Evolutionary conservation across 2,113 vertebrate genomes (phyloP).

Genomic region (Chrysemys picta): DNA sequence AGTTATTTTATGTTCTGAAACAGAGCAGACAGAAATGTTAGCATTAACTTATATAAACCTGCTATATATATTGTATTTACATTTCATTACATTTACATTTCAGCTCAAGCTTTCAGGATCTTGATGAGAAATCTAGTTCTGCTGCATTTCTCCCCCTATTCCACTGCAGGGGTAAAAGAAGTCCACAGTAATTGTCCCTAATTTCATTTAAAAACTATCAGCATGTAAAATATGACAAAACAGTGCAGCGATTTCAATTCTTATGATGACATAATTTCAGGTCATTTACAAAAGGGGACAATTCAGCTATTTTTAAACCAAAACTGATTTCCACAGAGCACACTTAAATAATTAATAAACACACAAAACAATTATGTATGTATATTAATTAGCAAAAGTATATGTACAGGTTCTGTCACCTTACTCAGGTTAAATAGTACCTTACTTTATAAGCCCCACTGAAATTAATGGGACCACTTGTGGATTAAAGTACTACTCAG

Average conservation of each 20-base stretch:
- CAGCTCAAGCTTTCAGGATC: too few species aligned
- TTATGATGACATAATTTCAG: constrained; percentile 43
- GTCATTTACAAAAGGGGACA: constrained; percentile 26
- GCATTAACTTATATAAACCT: too few species aligned
- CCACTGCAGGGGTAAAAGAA: too few species aligned
- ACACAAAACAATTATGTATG: background rate
- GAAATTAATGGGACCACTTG: background rate
- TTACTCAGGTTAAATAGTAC: background rate
- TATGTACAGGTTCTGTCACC: background rate
- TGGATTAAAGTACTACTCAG: background rate
- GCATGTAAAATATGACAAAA: constrained; percentile 17
- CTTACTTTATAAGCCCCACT: background rate
- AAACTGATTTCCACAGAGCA: background rate
- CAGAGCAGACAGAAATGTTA: too few species aligned
- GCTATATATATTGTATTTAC: too few species aligned
- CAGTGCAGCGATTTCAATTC: background rate
- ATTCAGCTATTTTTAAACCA: constrained; percentile 14
- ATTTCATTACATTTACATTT: too few species aligned
- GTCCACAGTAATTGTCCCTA: too few species aligned
- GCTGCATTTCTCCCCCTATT: too few species aligned
- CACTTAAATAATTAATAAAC: background rate
- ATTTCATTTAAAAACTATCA: background rate
- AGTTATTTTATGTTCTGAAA: too few species aligned
- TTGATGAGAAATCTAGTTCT: too few species aligned
- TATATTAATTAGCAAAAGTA: background rate